phyloP scores from a whole-genome alignment of 2,888 invertebrate genomes.

The Druceiella hillmani region DNA sequence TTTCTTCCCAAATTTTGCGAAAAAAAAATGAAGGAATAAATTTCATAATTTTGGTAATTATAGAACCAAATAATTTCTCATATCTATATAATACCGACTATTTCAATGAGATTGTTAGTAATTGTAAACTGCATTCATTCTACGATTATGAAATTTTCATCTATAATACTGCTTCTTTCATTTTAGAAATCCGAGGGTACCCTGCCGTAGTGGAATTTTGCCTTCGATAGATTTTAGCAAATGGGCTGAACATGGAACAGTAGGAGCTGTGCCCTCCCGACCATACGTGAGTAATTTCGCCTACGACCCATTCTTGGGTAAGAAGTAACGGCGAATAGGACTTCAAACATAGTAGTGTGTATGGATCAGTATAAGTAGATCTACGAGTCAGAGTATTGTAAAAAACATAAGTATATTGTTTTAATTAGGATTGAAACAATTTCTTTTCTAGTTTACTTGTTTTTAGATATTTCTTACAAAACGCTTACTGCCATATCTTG shows the following conservation, averaged over 20 bases:
- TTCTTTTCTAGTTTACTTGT: constrained; percentile 8
- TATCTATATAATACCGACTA: not conserved
- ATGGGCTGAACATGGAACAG: constrained; percentile 71
- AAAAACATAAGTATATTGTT: not conserved
- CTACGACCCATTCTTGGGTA: constrained; percentile 46
- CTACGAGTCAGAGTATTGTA: not conserved
- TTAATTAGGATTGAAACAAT: not conserved
- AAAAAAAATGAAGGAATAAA: too few species aligned
- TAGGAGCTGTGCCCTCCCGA: constrained; percentile 36
- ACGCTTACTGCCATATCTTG: too few species aligned
- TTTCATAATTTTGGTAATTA: too few species aligned
- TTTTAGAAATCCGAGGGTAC: constrained; percentile 85
- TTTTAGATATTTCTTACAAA: too few species aligned
- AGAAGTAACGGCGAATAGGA: constrained; percentile 33
- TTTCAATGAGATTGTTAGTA: constrained; percentile 4
- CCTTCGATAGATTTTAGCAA: constrained; percentile 84
- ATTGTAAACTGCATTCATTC: constrained; percentile 3
- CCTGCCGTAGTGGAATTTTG: constrained; percentile 82
- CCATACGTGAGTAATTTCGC: constrained; percentile 64
- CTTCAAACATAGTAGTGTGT: not conserved
- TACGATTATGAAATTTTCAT: constrained; percentile 1
- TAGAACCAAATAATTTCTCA: too few species aligned
- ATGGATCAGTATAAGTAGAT: not conserved
- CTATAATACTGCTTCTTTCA: constrained; percentile 16
- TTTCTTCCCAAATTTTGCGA: too few species aligned